Evolutionary conservation across 2,113 vertebrate genomes (phyloP), one percentile per base, ranked within the genome.

Genomic region (Cryptomyrus ogoouensis): DNA sequence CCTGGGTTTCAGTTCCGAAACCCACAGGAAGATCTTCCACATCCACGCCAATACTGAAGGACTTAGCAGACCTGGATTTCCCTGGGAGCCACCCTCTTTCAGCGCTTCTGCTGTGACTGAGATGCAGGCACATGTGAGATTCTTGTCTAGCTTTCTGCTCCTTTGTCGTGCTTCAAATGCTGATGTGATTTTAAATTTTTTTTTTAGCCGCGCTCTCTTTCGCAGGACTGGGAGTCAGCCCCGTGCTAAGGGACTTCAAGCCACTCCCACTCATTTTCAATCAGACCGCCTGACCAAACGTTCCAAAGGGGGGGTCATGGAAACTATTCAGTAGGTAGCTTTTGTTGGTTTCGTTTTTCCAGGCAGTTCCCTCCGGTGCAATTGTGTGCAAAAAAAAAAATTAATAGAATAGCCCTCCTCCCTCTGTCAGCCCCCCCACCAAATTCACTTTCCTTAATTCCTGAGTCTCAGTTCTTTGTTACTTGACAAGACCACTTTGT

Each of bases 301-400:
- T 95, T 95, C 94, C 94, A 89, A 53, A 88, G 91, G 90, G 92
- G 94, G 93, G 92, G 95, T 95, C 95, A 95, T 95, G 95, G 95
- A 94, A 94, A 95, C 95, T 94, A 95, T 95, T 95, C 94, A 95
- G 86, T 89, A 91, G 91, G 91, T 89, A 89, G 88, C 92, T 92
- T 95, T 95, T 95, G 94, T 94, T 92, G 90, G 6, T 62, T 92
- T 90, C 91, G 50, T 66, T 83, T 88, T 80, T 52, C 83, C 56
- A 42, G 80, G 89, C 66, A 92, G 92, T 94, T 94, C 91, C 91
- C 53, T 92, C 92, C 91, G 83, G 56, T 90, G 44, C 88, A 89
- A 93, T 86, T 93, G 92, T 93, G 91, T 93, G 91, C 91, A 93
- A 92, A 92, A 92, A 89, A 58, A 74, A 74, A 80, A 80, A 19